phyloP scores from a whole-genome alignment of 2,888 invertebrate genomes.

The Drosophila anomalipes region DNA sequence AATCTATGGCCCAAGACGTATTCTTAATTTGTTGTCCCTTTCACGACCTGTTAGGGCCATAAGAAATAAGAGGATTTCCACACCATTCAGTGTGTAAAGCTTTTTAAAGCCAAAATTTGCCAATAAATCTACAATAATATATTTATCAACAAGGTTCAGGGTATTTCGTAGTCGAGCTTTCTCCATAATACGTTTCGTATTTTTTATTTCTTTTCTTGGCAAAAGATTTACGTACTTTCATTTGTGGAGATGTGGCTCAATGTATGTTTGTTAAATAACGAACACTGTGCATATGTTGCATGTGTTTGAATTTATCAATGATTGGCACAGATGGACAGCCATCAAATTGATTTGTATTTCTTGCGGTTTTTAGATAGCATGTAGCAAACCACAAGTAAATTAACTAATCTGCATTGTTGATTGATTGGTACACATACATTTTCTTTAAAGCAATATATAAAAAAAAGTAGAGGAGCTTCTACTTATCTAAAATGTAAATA shows the following conservation, averaged over 20 bases:
- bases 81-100: background rate
- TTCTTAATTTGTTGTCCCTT: background rate
- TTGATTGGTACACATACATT: background rate
- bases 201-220: background rate
- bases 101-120: background rate
- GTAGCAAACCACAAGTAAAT: conserved; percentile 27
- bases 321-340: conserved; percentile 1
- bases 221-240: background rate
- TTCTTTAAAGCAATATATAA: too few species aligned
- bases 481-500: background rate
- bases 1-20: background rate
- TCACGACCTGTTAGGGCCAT: background rate
- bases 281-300: background rate
- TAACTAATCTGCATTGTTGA: conserved; percentile 5
- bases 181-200: background rate
- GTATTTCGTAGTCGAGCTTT: background rate
- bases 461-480: background rate
- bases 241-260: background rate
- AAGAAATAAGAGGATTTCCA: background rate
- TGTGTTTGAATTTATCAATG: conserved; percentile 6
- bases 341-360: conserved; percentile 20
- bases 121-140: background rate
- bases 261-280: conserved; percentile 16
- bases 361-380: conserved; percentile 1
- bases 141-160: background rate